Conservation (phyloP, 2,797 vertebrate species). For the Enteromius unitaeniatus region DNA sequence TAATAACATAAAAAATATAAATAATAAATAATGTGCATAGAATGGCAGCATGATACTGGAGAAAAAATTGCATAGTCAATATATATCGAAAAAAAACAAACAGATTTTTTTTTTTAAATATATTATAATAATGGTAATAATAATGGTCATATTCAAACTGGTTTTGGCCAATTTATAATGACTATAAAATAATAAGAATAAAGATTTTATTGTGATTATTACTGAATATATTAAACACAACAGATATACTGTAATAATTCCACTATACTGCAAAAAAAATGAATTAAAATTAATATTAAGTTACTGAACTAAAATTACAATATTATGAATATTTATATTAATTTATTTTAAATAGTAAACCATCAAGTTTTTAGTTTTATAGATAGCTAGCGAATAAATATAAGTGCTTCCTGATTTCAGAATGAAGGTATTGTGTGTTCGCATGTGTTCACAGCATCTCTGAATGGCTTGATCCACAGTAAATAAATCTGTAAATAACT, state of each 20-base stretch:
- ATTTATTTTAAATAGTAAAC: not conserved
- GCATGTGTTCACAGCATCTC: not conserved
- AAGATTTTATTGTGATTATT: not conserved
- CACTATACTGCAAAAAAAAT: not conserved
- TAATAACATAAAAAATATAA: not conserved
- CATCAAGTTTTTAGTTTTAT: not conserved
- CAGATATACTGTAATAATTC: not conserved
- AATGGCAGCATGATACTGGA: not conserved
- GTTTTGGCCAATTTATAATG: not conserved
- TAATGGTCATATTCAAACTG: not conserved
- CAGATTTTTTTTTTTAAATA: too few relatives aligned
- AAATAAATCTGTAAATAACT: not conserved
- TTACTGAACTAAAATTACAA: not conserved
- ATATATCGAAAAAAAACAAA: not conserved
- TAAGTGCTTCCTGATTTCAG: not conserved
- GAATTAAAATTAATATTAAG: not conserved
- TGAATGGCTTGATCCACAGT: not conserved
- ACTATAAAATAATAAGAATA: not conserved
- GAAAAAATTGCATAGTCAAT: not conserved
- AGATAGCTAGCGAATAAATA: not conserved
- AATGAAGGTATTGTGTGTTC: not conserved
- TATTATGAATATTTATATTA: not conserved
- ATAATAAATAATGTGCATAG: not conserved
- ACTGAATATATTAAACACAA: not conserved
- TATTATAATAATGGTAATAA: too few relatives aligned